Percentiles rank a stretch among this genome's conserved stretches.
phyloP scores from a whole-genome alignment of 2,797 vertebrate species.

The Bradypodion ventrale region DNA sequence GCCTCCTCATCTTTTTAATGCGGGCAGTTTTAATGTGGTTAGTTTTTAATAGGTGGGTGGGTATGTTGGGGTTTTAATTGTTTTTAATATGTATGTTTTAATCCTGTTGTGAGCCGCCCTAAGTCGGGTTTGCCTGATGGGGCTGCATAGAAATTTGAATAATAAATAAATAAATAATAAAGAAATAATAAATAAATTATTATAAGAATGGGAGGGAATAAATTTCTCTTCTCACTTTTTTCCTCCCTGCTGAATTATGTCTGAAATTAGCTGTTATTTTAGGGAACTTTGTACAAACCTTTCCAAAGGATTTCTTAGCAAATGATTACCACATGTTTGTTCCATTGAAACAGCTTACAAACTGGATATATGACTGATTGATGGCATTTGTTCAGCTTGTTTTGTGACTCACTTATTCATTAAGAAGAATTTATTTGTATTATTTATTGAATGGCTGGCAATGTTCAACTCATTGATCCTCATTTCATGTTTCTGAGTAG shows the following conservation, averaged over 20 bases:
- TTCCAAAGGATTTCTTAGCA: constrained; percentile 70
- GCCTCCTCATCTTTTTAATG: no score
- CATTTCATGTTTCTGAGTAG: constrained; percentile 41
- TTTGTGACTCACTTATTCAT: constrained; percentile 67
- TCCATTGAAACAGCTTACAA: constrained; percentile 60
- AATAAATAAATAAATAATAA: no score
- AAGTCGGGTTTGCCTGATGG: no score
- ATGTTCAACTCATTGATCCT: constrained; percentile 55
- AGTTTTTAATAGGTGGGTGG: no score
- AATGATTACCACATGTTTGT: constrained; percentile 73
- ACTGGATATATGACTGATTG: constrained; percentile 64
- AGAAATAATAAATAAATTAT: no score
- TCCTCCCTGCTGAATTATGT: constrained; percentile 69
- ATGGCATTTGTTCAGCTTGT: constrained; percentile 67
- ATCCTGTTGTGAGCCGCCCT: no score
- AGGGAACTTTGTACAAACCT: constrained; percentile 39
- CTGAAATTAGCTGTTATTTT: constrained; percentile 70
- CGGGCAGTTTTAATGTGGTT: no score
- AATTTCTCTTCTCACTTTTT: constrained; percentile 58
- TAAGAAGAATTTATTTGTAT: constrained; percentile 49
- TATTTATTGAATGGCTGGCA: constrained; percentile 62
- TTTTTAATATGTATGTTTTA: no score
- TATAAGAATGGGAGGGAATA: constrained; percentile 60
- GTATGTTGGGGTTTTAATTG: no score
- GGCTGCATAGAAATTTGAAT: no score